A percentile compares a stretch with the other conserved stretches of the same genome.
Evolutionary conservation across 2,797 vertebrate species (phyloP).

Genomic region (Carcharodon carcharias): DNA sequence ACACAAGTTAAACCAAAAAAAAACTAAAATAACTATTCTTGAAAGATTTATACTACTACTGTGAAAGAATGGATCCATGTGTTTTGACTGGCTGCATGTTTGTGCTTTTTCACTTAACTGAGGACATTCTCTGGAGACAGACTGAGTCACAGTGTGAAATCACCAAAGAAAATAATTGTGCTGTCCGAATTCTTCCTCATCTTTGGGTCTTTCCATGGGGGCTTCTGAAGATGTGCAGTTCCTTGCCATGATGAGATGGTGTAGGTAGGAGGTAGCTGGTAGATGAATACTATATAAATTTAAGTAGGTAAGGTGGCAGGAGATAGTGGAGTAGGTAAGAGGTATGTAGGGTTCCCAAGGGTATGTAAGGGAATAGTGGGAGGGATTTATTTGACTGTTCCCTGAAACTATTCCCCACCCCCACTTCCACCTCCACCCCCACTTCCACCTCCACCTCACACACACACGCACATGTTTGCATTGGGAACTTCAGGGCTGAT

Average conservation of each 20-base stretch:
- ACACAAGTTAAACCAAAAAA: neutral
- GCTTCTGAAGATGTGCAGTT: neutral
- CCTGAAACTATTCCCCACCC: too few species aligned
- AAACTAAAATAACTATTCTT: neutral
- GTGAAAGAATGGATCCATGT: neutral
- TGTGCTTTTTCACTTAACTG: slow-evolving; percentile 8
- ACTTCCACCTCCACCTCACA: too few species aligned
- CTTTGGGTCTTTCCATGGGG: neutral
- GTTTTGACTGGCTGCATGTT: neutral
- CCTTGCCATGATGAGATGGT: neutral
- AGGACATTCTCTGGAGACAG: neutral
- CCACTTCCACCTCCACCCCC: neutral
- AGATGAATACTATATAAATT: too few species aligned
- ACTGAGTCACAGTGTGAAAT: neutral
- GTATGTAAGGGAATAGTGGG: neutral
- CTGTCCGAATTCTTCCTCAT: neutral
- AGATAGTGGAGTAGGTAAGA: neutral
- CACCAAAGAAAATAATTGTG: neutral
- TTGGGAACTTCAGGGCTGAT: neutral
- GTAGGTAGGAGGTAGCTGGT: neutral
- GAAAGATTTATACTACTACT: neutral
- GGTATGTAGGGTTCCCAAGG: neutral
- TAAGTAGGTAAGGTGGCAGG: neutral
- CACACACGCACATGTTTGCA: neutral
- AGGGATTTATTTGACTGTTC: neutral